Evolutionary conservation across 2,797 vertebrate species (phyloP).

Genomic region (Microctenopoma lineatum): DNA sequence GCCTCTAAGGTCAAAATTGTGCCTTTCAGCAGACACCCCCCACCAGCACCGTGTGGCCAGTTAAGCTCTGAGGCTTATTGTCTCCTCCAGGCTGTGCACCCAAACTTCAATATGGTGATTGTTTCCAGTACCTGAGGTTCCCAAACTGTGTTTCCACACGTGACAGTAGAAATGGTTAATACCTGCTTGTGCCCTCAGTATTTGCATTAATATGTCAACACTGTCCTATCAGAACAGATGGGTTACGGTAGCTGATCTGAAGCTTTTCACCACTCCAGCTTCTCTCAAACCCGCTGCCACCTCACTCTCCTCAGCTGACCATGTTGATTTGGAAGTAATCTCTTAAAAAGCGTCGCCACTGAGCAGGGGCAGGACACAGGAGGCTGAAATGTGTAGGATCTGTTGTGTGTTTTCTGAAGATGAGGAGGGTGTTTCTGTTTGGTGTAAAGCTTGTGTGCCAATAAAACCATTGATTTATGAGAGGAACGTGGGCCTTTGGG

Average conservation of each 20-base stretch:
- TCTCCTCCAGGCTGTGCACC: conserved; percentile 63
- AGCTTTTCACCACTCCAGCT: conserved; percentile 28
- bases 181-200: no score
- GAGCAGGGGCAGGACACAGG: not conserved
- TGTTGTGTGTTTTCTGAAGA: not conserved
- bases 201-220: no score
- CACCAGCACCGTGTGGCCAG: conserved; percentile 32
- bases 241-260: not conserved
- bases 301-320: conserved; percentile 39
- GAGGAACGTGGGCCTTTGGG: conserved; percentile 1
- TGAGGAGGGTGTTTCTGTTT: conserved; percentile 4
- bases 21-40: conserved; percentile 14
- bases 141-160: not conserved
- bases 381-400: not conserved
- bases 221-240: no score
- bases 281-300: conserved; percentile 36
- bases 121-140: not conserved
- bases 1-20: not conserved
- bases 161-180: not conserved
- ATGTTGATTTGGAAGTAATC: conserved; percentile 45
- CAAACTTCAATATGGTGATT: not conserved
- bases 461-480: conserved; percentile 40
- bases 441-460: conserved; percentile 32
- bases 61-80: conserved; percentile 72
- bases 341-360: conserved; percentile 21